Conservation (phyloP, 1,140 invertebrate genomes). For the Aporrectodea caliginosa region DNA sequence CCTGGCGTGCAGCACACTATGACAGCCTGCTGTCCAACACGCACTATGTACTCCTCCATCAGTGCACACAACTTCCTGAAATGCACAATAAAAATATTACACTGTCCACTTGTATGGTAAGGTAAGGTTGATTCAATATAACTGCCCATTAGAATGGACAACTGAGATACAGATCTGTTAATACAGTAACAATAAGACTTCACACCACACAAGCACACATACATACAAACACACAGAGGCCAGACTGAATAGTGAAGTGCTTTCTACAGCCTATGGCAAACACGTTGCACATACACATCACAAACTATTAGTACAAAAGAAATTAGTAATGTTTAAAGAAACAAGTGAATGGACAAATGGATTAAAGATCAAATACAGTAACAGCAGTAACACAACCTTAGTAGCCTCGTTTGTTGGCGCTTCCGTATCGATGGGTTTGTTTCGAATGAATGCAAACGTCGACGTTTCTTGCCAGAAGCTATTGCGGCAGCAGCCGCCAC, state of each 20-base stretch:
- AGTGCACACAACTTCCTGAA: conserved; percentile 74
- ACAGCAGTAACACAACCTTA: no score
- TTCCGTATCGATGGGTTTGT: conserved; percentile 95
- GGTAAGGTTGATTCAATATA: no score
- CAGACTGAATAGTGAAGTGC: background rate
- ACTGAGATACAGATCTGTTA: no score
- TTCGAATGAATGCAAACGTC: conserved; percentile 92
- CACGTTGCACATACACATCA: background rate
- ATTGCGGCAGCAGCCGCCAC: conserved; percentile 95
- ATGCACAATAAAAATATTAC: no score
- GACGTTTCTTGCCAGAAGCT: conserved; percentile 89
- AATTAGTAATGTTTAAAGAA: background rate
- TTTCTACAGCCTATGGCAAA: background rate
- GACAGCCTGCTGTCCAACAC: conserved; percentile 95
- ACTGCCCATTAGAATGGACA: no score
- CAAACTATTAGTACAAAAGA: background rate
- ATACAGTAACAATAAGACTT: no score
- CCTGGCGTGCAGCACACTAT: conserved; percentile 92
- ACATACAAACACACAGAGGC: no score
- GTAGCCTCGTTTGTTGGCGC: conserved; percentile 87
- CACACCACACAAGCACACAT: no score
- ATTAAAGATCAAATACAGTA: no score
- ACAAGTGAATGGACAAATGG: no score
- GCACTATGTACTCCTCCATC: conserved; percentile 93
- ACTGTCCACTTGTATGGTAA: no score